A percentile compares a stretch with the other conserved stretches of the same genome.
Evolutionary conservation across 2,797 vertebrate genomes (phyloP).

Genomic region (Atherinosoma microstoma): DNA sequence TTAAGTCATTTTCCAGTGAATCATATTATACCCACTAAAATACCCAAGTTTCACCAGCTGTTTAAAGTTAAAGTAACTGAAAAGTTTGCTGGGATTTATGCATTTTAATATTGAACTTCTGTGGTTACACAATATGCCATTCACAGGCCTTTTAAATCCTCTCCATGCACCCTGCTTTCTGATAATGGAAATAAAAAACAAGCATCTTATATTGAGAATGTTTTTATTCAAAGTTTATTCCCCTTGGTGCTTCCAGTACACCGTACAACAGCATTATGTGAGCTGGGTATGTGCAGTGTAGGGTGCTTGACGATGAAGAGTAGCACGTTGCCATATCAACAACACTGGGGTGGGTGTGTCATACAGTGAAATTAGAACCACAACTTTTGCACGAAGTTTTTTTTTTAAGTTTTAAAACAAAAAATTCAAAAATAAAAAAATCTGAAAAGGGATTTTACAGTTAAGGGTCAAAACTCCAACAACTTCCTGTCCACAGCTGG

Average conservation of each 20-base stretch:
- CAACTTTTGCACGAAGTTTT: slow-evolving; percentile 74
- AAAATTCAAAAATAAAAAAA: slow-evolving; percentile 84
- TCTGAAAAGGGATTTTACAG: slow-evolving; percentile 85
- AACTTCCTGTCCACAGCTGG: slow-evolving; percentile 67
- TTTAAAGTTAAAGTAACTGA: no score
- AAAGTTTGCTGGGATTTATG: no score
- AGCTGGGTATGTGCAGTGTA: slow-evolving; percentile 75
- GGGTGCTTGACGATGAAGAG: slow-evolving; percentile 72
- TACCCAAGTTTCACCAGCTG: no score
- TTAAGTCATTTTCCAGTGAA: no score
- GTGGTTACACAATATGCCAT: no score
- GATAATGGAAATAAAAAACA: no score
- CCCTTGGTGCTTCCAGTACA: slow-evolving; percentile 82
- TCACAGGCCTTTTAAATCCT: no score
- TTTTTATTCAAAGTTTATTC: slow-evolving; percentile 88
- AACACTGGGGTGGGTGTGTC: slow-evolving; percentile 76
- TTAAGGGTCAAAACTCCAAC: slow-evolving; percentile 75
- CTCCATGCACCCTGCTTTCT: no score
- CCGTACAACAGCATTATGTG: slow-evolving; percentile 76
- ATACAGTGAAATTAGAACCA: slow-evolving; percentile 83
- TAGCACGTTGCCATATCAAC: slow-evolving; percentile 75
- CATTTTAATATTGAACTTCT: no score
- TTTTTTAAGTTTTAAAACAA: slow-evolving; percentile 79
- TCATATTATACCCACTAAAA: no score
- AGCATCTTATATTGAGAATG: slow-evolving; percentile 79